Evolutionary conservation across 2,113 vertebrate species (phyloP).

Genomic region (Peromyscus maniculatus): DNA sequence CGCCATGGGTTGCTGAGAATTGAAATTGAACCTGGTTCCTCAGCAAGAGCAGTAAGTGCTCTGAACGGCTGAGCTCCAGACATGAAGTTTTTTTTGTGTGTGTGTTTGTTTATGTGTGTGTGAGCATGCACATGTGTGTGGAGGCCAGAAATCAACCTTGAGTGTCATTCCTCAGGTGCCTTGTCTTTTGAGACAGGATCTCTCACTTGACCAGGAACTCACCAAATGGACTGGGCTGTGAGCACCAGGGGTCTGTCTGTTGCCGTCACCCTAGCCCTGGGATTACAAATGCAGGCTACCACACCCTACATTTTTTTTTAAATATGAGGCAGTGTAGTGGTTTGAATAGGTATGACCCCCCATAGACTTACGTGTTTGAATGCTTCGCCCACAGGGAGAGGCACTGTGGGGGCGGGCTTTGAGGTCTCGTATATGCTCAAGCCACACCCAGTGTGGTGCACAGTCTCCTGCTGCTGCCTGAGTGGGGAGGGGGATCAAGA

Average conservation of each 20-base stretch:
- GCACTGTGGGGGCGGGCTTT: too few species aligned
- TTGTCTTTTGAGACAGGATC: background rate
- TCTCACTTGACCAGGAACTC: background rate
- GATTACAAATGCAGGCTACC: background rate
- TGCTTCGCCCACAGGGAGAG: too few species aligned
- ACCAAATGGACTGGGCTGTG: background rate
- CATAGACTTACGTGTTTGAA: too few species aligned
- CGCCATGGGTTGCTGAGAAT: background rate
- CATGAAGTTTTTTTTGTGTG: background rate
- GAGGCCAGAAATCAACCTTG: background rate
- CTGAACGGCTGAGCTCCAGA: slow-evolving; percentile 12
- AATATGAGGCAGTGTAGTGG: background rate
- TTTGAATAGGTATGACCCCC: too few species aligned
- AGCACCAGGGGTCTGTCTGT: background rate
- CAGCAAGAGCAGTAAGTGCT: background rate
- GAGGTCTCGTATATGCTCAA: too few species aligned
- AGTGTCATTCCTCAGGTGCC: background rate
- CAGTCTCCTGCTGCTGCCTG: too few species aligned
- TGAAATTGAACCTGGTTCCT: background rate
- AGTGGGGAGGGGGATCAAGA: too few species aligned
- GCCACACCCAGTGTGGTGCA: too few species aligned
- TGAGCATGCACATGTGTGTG: background rate
- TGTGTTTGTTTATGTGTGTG: background rate
- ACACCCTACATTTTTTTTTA: too few species aligned
- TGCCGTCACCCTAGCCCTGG: too few species aligned